Evolutionary conservation across 2,797 vertebrate genomes (phyloP), one percentile per base, ranked within the genome.

Genomic region (Cichlasoma orientale): DNA sequence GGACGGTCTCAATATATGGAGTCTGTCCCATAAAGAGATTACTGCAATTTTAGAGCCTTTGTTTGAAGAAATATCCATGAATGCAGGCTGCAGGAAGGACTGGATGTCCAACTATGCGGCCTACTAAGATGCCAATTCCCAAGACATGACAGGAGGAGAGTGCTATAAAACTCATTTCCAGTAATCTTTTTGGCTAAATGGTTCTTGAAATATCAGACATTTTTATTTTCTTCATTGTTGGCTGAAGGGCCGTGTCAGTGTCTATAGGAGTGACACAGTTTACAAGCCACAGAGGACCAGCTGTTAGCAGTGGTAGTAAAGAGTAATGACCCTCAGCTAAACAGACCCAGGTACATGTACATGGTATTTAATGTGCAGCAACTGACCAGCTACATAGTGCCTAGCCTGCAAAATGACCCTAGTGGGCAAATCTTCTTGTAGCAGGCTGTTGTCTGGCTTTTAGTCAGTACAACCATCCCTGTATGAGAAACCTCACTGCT

Each of bases 11-110:
- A 47, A 76, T 47, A 5, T 29, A 56, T 27, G 11, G n/a, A 58
- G 11, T 59, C 19, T 19, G 55, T n/a, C 29, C 19, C 16, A 55
- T 58, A 57, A n/a, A 18, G 31, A 53, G 14, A 21, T 73, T 58
- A 11, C 53, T 29, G 55, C 16, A 2, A 5, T 25, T 5, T 9
- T 59, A 7, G 33, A 77, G 23, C 36, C 53, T 4, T 23, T 38
- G 19, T n/a, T 29, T 82, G 74, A 38, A 68, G 63, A 50, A 68
- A 50, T 50, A 68, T n/a, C 63, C 63, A 29, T 31, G 11, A 68
- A 31, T 5, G n/a, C 58, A 21, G 4, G 25, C 44, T 68, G 63
- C 44, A 68, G 44, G 44, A 50, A 61, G 33, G 4, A 12, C 4
- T 61, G 14, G n/a, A 61, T n/a, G 44, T 68, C 19, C 27, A 50